Conservation (phyloP, 1,140 invertebrate genomes). For the Scaptomyza graminum region DNA sequence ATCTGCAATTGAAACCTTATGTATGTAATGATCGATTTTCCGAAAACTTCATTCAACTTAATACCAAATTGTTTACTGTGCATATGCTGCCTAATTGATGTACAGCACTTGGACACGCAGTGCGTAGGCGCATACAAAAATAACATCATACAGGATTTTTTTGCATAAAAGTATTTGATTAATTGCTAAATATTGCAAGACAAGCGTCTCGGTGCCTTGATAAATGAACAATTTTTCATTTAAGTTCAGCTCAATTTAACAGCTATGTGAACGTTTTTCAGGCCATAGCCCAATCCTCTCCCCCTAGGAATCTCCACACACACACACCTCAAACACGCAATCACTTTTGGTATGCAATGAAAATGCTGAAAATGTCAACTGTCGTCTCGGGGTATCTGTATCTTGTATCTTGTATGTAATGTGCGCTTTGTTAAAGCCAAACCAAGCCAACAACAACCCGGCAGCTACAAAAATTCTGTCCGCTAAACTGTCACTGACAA, state of each 20-base stretch:
- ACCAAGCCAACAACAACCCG: slow-evolving; percentile 18
- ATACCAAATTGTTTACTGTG: background rate
- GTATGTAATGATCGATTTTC: too few species aligned
- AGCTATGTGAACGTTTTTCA: slow-evolving; percentile 15
- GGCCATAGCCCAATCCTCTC: slow-evolving; percentile 23
- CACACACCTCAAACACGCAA: slow-evolving; percentile 52
- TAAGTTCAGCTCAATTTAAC: background rate
- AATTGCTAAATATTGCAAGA: slow-evolving; percentile 67
- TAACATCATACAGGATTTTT: slow-evolving; percentile 27
- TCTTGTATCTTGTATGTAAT: slow-evolving; percentile 8
- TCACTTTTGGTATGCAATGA: slow-evolving; percentile 37
- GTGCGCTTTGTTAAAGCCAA: slow-evolving; percentile 16
- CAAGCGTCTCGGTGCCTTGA: slow-evolving; percentile 47
- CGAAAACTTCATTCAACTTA: background rate
- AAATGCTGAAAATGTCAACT: slow-evolving; percentile 49
- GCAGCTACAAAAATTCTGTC: slow-evolving; percentile 47
- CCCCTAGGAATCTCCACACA: slow-evolving; percentile 1
- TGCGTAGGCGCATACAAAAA: slow-evolving; percentile 32
- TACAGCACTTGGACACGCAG: slow-evolving; percentile 25
- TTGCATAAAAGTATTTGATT: slow-evolving; percentile 55
- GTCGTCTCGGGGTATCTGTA: slow-evolving; percentile 29
- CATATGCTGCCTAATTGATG: slow-evolving; percentile 63
- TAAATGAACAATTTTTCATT: slow-evolving; percentile 47
- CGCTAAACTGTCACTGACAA: slow-evolving; percentile 70
- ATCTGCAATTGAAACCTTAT: too few species aligned